These are phyloP conservation scores for Luehdorfia chinensis DNA, from an alignment of 1,140 invertebrate genomes.

Conservation along the genomic window DNA sequence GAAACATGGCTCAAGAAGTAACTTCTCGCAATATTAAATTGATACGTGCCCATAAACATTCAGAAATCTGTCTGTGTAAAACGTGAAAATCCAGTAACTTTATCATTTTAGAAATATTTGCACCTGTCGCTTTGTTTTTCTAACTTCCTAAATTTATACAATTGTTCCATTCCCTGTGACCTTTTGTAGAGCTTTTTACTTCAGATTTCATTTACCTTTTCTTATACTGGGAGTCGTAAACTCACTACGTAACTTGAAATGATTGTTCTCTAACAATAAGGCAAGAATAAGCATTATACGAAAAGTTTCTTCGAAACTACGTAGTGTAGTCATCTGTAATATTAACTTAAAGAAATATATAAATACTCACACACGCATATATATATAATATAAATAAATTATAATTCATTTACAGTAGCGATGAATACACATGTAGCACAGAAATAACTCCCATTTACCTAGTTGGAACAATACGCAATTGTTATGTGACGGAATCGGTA, in stretches of 20 bases:
- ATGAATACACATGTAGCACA: background rate
- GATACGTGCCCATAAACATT: constrained; percentile 7
- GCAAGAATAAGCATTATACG: constrained; percentile 18
- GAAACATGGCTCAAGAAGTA: constrained; percentile 9
- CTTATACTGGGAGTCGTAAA: constrained; percentile 17
- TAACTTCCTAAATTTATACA: constrained; percentile 13
- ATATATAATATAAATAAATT: too few relatives aligned
- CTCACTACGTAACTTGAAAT: constrained; percentile 18
- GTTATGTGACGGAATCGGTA: constrained; percentile 38
- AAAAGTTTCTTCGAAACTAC: constrained; percentile 14
- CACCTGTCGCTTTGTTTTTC: constrained; percentile 10
- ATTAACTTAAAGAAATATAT: too few relatives aligned
- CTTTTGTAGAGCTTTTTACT: constrained; percentile 11
- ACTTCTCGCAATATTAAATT: constrained; percentile 12
- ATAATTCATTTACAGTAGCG: too few relatives aligned
- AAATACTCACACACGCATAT: too few relatives aligned
- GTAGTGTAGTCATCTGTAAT: constrained; percentile 10
- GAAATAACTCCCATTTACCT: background rate
- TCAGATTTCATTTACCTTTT: constrained; percentile 18
- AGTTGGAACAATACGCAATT: constrained; percentile 23
- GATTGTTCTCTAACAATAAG: constrained; percentile 19
- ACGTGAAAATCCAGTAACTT: background rate
- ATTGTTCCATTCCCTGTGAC: constrained; percentile 9
- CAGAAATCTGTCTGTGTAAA: background rate
- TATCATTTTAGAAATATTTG: constrained; percentile 4